Evolutionary conservation across 2,797 vertebrate genomes (phyloP).

Genomic region (Spinus pinus): DNA sequence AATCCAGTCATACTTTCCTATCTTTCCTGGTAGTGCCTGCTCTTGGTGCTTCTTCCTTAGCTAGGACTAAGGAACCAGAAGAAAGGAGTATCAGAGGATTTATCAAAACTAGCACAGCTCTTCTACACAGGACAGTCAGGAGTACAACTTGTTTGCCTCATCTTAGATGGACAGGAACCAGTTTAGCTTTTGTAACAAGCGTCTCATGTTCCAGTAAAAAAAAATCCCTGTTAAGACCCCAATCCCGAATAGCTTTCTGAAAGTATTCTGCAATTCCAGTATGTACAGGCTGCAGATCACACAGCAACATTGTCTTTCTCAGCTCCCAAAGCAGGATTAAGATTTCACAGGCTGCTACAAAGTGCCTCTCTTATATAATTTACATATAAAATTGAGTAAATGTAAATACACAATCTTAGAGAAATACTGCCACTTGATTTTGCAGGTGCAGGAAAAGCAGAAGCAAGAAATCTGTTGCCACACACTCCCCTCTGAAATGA

Average conservation of each 20-base stretch:
- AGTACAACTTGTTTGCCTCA: neutral
- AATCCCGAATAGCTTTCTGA: neutral
- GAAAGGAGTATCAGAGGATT: neutral
- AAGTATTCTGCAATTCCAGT: neutral
- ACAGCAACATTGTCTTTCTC: neutral
- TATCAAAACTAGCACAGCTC: neutral
- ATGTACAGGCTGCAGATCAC: neutral
- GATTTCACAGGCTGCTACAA: neutral
- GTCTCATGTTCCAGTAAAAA: neutral
- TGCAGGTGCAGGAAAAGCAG: conserved; percentile 5
- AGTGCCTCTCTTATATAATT: neutral
- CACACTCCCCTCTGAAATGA: neutral
- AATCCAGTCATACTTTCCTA: neutral
- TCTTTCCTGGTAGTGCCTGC: neutral
- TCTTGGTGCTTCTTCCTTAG: neutral
- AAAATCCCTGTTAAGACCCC: neutral
- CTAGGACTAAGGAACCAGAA: neutral
- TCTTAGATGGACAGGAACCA: neutral
- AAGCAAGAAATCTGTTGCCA: neutral
- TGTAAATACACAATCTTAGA: neutral
- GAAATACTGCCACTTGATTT: neutral
- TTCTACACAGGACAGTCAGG: neutral
- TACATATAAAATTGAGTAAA: neutral
- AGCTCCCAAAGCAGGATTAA: neutral
- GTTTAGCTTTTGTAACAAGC: neutral